phyloP scores from a whole-genome alignment of 2,797 vertebrate genomes.

The Myiotriccus ornatus region DNA sequence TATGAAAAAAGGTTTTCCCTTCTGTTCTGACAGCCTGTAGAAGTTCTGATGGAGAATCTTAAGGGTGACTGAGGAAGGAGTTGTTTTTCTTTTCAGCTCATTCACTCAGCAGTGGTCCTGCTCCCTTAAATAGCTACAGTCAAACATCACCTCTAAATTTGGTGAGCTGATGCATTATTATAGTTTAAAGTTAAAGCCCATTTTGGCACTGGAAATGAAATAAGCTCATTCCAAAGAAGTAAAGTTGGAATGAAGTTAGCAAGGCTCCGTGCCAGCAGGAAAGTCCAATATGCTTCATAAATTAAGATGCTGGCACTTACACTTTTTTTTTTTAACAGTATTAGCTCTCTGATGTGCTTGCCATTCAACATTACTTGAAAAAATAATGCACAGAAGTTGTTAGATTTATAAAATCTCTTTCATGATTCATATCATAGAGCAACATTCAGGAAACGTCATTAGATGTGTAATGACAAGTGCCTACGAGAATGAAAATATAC shows the following conservation, averaged over 20 bases:
- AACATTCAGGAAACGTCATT: neutral
- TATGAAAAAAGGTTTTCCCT: neutral
- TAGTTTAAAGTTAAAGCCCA: conserved; percentile 80
- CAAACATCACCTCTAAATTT: conserved; percentile 49
- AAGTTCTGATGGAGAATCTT: neutral
- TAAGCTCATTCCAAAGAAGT: conserved; percentile 78
- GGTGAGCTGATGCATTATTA: conserved; percentile 81
- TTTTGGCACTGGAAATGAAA: conserved; percentile 70
- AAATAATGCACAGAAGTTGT: neutral
- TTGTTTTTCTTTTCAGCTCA: conserved; percentile 16
- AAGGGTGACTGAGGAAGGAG: conserved; percentile 7
- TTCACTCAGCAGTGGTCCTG: conserved; percentile 23
- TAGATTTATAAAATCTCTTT: neutral
- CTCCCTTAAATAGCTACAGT: conserved; percentile 56
- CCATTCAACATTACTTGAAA: neutral
- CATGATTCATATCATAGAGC: neutral
- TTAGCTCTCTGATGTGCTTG: neutral
- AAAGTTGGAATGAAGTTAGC: conserved; percentile 75
- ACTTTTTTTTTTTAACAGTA: neutral
- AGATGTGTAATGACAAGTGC: neutral
- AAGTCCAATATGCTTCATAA: neutral
- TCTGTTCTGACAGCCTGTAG: neutral
- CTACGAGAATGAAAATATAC: neutral
- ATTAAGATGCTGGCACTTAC: neutral
- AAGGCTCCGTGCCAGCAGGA: conserved; percentile 41